Evolutionary conservation across 2,113 vertebrate species (phyloP), one percentile per base, ranked within the genome.

Genomic region (Sylvia atricapilla): DNA sequence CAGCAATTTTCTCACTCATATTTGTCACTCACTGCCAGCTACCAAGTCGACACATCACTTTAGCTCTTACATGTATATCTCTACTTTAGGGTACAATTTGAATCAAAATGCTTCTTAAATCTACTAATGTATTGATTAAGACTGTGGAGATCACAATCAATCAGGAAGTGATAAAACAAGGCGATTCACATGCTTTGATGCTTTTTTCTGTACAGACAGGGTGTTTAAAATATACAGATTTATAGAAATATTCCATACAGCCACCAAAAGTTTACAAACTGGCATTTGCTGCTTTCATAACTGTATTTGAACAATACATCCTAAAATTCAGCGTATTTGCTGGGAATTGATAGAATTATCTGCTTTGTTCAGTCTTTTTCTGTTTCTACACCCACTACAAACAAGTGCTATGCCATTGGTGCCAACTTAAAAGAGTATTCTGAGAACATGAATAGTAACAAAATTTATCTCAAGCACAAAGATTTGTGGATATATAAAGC

Each of bases 91-190:
- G 52, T 58, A 73, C 49, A 64, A 8, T 66, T 81, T 24, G 28
- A 52, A 87, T 76, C 53, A 76, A 37, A 79, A 24, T 62, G 20
- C 41, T 92, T 79, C 58, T 67, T 70, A 88, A 88, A 77, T 52
- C 79, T 83, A 41, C 30, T 3, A 35, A 6, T 25, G n/a, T 69
- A 86, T 76, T 55, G 59, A 64, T 62, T 62, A 80, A 23, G n/a
- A 55, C 58, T 85, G 18, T 20, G 53, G 63, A 76, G 62, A 79
- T 80, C 67, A 46, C 33, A 90, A 76, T 79, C 60, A 72, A 84
- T 24, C 14, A 90, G n/a, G 14, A 87, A 80, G 59, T 50, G 28
- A 90, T 66, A 62, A 70, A 87, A 59, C 11, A 52, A 79, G 22
- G 2, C 76, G 72, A 85, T 73, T 76, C 25, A n/a, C 64, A 41